These are phyloP conservation scores for Blastomussa wellsi DNA, from an alignment of 92 coral and sea anemone species.

Conservation along the genomic window DNA sequence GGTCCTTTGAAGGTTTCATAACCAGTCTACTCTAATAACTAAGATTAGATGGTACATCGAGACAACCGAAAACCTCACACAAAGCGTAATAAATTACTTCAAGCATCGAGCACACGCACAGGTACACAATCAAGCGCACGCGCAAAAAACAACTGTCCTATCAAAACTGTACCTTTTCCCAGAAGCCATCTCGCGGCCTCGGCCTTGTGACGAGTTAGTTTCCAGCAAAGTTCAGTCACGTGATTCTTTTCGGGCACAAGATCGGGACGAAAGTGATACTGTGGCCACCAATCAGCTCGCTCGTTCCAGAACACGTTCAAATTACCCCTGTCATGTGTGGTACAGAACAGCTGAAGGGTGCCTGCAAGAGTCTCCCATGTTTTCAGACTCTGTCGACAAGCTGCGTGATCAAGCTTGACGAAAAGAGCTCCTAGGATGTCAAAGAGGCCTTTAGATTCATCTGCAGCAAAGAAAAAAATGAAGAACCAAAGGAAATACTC, in stretches of 20 bases:
- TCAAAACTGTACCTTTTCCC: conserved; percentile 53
- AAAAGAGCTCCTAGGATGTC: conserved; percentile 53
- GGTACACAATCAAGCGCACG: neutral
- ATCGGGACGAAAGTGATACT: conserved; percentile 75
- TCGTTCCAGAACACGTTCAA: conserved; percentile 70
- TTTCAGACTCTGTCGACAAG: conserved; percentile 50
- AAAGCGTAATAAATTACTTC: neutral
- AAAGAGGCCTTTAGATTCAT: conserved; percentile 26
- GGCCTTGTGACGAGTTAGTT: conserved; percentile 58
- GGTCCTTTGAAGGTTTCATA: too few species aligned
- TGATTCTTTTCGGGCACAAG: conserved; percentile 23
- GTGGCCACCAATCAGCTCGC: conserved; percentile 95
- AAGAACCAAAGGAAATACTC: too few species aligned
- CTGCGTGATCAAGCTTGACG: conserved; percentile 86
- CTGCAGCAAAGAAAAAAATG: conserved; percentile 13
- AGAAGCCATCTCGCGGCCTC: conserved; percentile 67
- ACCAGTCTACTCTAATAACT: too few species aligned
- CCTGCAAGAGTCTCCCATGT: conserved; percentile 66
- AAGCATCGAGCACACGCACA: neutral
- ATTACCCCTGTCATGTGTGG: conserved; percentile 6
- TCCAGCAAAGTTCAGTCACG: conserved; percentile 26
- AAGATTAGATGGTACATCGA: too few species aligned
- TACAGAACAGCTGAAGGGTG: conserved; percentile 32
- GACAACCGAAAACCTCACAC: neutral
- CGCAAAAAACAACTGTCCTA: neutral